Evolutionary conservation across 2,888 invertebrate species (phyloP).

Genomic region (Scotopteryx bipunctaria): DNA sequence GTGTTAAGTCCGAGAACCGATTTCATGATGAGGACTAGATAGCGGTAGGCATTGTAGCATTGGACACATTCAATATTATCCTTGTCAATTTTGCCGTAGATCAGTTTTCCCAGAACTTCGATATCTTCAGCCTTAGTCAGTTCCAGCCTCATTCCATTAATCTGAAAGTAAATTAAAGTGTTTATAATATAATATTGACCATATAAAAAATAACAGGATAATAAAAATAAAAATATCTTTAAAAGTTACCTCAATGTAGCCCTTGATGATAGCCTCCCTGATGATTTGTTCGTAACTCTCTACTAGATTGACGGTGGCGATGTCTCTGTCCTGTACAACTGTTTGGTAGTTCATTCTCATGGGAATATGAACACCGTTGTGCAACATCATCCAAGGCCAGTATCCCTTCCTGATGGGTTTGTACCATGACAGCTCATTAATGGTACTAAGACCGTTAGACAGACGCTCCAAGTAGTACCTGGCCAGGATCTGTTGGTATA

Average conservation of each 20-base stretch:
- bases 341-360: conserved; percentile 74
- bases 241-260: conserved; percentile 75
- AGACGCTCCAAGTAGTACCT: conserved; percentile 82
- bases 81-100: conserved; percentile 74
- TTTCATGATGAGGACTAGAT: conserved; percentile 82
- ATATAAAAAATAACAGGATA: no score
- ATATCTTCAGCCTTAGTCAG: conserved; percentile 76
- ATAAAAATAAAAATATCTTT: no score
- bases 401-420: conserved; percentile 76
- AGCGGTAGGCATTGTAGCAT: conserved; percentile 78
- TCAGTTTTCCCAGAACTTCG: conserved; percentile 79
- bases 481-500: conserved; percentile 87
- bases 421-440: conserved; percentile 73
- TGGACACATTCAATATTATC: conserved; percentile 57
- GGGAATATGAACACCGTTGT: conserved; percentile 82
- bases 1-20: conserved; percentile 72
- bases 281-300: conserved; percentile 80
- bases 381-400: conserved; percentile 81
- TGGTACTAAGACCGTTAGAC: conserved; percentile 73
- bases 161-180: conserved; percentile 44
- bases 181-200: background rate
- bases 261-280: conserved; percentile 82
- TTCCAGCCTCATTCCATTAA: conserved; percentile 66
- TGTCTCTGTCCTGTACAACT: conserved; percentile 56
- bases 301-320: conserved; percentile 54